These are phyloP conservation scores for Tiliqua scincoides DNA, from an alignment of 2,113 vertebrate genomes.

Conservation along the genomic window DNA sequence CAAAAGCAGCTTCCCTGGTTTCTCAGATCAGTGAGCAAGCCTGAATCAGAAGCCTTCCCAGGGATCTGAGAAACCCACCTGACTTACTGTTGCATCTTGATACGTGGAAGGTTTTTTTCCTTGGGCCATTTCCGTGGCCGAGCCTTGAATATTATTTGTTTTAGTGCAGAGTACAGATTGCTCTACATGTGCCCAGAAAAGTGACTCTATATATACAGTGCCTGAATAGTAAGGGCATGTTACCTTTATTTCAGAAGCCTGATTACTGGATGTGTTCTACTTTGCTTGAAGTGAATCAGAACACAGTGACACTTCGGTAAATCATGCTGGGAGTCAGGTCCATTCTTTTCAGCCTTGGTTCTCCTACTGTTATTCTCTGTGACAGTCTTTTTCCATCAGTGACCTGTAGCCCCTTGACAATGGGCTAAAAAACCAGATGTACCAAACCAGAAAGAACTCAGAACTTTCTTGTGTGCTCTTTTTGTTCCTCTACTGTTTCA, in stretches of 20 bases:
- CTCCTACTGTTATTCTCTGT: conserved; percentile 12
- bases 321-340: neutral
- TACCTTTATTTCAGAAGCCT: neutral
- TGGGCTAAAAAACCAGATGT: conserved; percentile 26
- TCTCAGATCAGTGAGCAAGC: too few species aligned
- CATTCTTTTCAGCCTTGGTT: neutral
- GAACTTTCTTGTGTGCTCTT: neutral
- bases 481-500: conserved; percentile 9
- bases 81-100: too few species aligned
- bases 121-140: neutral
- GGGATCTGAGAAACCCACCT: too few species aligned
- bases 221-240: neutral
- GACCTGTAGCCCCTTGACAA: conserved; percentile 3
- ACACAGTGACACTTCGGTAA: neutral
- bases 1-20: too few species aligned
- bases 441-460: conserved; percentile 2
- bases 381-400: conserved; percentile 1
- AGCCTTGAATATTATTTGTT: neutral
- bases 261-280: conserved; percentile 8
- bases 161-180: neutral
- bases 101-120: neutral
- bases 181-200: neutral
- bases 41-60: too few species aligned
- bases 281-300: neutral
- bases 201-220: neutral